Evolutionary conservation across 2,797 vertebrate genomes (phyloP).

Genomic region (Gymnoscopelus braueri): DNA sequence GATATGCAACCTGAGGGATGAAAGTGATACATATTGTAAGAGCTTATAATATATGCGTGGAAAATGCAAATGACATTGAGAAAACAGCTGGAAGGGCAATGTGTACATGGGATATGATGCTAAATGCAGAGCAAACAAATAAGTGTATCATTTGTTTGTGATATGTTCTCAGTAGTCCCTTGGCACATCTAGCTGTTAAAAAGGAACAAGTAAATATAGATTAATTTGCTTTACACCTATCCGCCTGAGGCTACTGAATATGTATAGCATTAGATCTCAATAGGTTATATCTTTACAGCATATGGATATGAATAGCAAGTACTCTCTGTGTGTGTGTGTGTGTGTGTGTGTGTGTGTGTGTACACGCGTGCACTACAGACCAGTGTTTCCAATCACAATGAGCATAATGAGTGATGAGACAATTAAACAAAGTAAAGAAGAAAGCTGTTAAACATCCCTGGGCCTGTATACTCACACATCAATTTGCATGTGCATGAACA

Average conservation of each 20-base stretch:
- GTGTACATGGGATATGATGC: constrained; percentile 40
- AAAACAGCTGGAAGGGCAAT: constrained; percentile 40
- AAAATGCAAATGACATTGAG: constrained; percentile 63
- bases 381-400: constrained; percentile 1
- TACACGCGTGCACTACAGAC: neutral
- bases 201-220: constrained; percentile 60
- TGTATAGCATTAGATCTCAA: constrained; percentile 42
- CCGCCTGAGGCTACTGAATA: constrained; percentile 47
- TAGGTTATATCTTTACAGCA: constrained; percentile 24
- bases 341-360: neutral
- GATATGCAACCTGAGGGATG: constrained; percentile 56
- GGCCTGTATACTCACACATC: too few species aligned
- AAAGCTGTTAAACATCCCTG: constrained; percentile 9
- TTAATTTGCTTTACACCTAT: constrained; percentile 45
- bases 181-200: constrained; percentile 33
- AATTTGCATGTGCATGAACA: too few species aligned
- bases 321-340: neutral
- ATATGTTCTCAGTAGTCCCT: constrained; percentile 41
- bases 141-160: constrained; percentile 56
- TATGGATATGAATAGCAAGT: constrained; percentile 18
- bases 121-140: constrained; percentile 56
- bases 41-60: constrained; percentile 57
- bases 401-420: neutral
- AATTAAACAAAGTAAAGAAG: constrained; percentile 17
- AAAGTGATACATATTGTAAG: constrained; percentile 62